Evolutionary conservation across 2,888 invertebrate genomes (phyloP), one percentile per base, ranked within the genome.

Genomic region (Autographa pulchrina): DNA sequence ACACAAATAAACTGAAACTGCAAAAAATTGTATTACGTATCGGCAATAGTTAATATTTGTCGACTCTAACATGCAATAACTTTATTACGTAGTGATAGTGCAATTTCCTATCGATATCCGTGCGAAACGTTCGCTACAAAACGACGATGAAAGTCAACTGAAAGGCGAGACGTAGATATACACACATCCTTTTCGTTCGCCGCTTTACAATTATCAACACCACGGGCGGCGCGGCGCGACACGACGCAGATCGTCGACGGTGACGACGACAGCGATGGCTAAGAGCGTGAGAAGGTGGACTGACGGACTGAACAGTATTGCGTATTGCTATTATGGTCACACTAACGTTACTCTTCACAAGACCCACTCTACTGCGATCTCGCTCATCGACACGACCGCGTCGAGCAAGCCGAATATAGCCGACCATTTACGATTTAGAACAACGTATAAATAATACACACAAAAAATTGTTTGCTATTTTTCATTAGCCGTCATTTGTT

Each of bases 121-220:
- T 92, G 94, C 94, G 93, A 95, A 95, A 94, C 95, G 95, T 95
- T 95, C 95, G 92, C 95, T 92, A 92, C 94, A 93, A 94, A 94
- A 94, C 95, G 93, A 93, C 93, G 95, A 94, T 95, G 95, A 95
- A 96, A 96, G 95, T 95, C 95, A 95, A 96, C 95, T 96, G 95
- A 95, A 95, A 95, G 95, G 94, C 95, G 95, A 95, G 95, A 95
- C 93, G 92, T 93, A 94, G 92, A 94, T 94, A 95, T 95, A 94
- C 93, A 93, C 93, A 93, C 92, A 93, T 95, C 95, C 95, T 94
- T 95, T 93, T 95, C 94, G 90, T 93, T 92, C 93, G 87, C 90
- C 90, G 92, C 93, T 92, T 91, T 91, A 92, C 92, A 93, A 92
- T 94, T 92, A 94, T 94, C 93, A 94, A 93, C 93, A 93, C 88